Evolutionary conservation across 2,113 vertebrate species (phyloP), one percentile per base, ranked within the genome.

Genomic region (Odocoileus virginianus): DNA sequence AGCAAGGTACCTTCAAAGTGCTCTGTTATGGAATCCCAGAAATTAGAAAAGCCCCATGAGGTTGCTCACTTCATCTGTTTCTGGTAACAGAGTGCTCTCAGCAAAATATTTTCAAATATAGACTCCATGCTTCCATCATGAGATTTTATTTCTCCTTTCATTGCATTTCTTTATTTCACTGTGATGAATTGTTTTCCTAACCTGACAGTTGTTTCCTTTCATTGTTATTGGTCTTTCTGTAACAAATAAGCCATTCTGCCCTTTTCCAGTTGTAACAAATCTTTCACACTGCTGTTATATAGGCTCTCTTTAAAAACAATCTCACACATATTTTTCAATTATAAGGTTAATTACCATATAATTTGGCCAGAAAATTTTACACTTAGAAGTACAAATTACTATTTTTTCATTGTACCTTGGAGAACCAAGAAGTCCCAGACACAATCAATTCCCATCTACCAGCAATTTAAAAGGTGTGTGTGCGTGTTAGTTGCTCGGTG

Each of bases 121-220:
- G 74, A 87, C 36, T 67, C 94, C 8, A 40, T 79, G 45, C 15
- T 88, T 50, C 55, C 54, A 76, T 89, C 27, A 52, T 27, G 82
- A 81, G 11, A 82, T 58, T 78, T 52, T 89, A 89, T 78, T 95
- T 95, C 47, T 96, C 15, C 58, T 96, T 92, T 67, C 28, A 40
- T 71, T 64, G 76, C 19, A 92, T 95, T 96, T 47, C 45, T 95
- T 95, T 92, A 89, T 95, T 86, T 86, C 50, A 93, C 89, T 60
- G 14, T 43, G 33, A 94, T 94, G 90, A 94, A 96, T 55, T 95
- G 76, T 95, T 92, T 95, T 98, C 82, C 82, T 87, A 95, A 94
- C 27, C 33, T 91, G 57, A 96, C 88, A 95, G 61, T 21, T 60
- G 36, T 91, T 96, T 94, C 76, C 67, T 74, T 96, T 91, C 81